These are phyloP conservation scores for Marmota monax DNA, from an alignment of 2,113 vertebrate species.

Conservation along the genomic window DNA sequence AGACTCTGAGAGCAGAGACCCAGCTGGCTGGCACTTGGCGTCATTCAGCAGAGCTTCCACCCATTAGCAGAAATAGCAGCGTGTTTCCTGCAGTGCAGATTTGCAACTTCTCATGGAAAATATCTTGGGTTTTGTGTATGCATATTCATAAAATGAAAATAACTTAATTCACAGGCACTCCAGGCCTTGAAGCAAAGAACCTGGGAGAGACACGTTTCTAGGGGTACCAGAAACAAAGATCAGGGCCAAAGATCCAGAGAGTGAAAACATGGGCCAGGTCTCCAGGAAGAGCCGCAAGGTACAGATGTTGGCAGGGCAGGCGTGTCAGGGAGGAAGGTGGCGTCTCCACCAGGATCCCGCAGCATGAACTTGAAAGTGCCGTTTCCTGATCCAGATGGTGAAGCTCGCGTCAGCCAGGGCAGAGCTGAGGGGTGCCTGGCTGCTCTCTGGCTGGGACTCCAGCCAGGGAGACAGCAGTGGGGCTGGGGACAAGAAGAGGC, in stretches of 20 bases:
- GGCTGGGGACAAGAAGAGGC: neutral
- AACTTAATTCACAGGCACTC: constrained; percentile 67
- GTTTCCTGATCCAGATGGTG: constrained; percentile 65
- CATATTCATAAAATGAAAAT: constrained; percentile 81
- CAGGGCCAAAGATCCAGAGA: neutral
- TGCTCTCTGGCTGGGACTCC: constrained; percentile 39
- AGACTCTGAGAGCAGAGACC: constrained; percentile 55
- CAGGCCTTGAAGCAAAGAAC: neutral
- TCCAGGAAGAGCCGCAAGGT: neutral
- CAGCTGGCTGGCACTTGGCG: constrained; percentile 40
- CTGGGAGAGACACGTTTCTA: constrained; percentile 42
- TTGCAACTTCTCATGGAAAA: constrained; percentile 76
- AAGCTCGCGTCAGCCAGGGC: neutral
- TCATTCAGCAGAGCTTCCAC: constrained; percentile 55
- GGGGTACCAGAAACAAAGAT: constrained; percentile 39
- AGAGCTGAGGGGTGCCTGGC: constrained; percentile 49
- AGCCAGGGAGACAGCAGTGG: constrained; percentile 67
- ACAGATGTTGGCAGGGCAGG: neutral
- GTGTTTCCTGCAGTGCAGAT: constrained; percentile 71
- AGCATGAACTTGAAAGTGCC: constrained; percentile 52
- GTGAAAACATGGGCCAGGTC: neutral
- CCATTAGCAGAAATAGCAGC: constrained; percentile 50
- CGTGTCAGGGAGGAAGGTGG: neutral
- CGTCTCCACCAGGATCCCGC: neutral
- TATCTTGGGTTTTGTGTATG: constrained; percentile 70